Evolutionary conservation across 2,888 invertebrate genomes (phyloP), one percentile per base, ranked within the genome.

Genomic region (Polietes domitor): DNA sequence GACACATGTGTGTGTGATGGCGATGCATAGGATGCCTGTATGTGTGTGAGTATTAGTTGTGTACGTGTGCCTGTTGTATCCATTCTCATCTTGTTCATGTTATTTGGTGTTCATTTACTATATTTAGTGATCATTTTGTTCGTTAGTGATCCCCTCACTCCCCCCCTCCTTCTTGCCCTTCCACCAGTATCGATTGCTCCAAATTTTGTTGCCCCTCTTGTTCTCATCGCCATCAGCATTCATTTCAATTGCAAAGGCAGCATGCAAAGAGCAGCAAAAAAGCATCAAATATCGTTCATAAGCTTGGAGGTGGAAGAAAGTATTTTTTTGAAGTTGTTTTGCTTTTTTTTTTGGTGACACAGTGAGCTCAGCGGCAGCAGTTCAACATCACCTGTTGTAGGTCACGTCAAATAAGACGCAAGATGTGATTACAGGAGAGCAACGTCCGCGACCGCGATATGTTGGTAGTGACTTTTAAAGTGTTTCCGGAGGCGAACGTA

Each of bases 1-100:
- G n/a, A 24, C 68, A 68, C 47, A 21, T 32, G 47, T 65, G 58
- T 76, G 79, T 28, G 50, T 73, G 65, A 82, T 47, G 28, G 47
- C 61, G 55, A 53, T 83, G 43, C 5, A 32, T 4, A 32, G 9
- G 32, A 32, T 9, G n/a, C n/a, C n/a, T n/a, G n/a, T n/a, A n/a
- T 15, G 58, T 58, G 58, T 19, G 26, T 24, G 58, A 10, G 26
- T 24, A 21, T 53, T 21, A 6, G 2, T 17, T 17, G 19, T 50
- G 1, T 7, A n/a, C 17, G 10, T 9, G 24, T 21, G 53, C 53
- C 7, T 1, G 58, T 26, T 9, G 17, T 50, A 50, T 50, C 1
- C 50, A 50, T 50, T 19, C 50, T 10, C 41, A 41, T 41, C 41
- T 41, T 41, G 10, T 12, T 2, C 47, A n/a, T 47, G 47, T 5